These are phyloP conservation scores for Mus spretus DNA, from an alignment of 2,797 vertebrate genomes.

Conservation along the genomic window DNA sequence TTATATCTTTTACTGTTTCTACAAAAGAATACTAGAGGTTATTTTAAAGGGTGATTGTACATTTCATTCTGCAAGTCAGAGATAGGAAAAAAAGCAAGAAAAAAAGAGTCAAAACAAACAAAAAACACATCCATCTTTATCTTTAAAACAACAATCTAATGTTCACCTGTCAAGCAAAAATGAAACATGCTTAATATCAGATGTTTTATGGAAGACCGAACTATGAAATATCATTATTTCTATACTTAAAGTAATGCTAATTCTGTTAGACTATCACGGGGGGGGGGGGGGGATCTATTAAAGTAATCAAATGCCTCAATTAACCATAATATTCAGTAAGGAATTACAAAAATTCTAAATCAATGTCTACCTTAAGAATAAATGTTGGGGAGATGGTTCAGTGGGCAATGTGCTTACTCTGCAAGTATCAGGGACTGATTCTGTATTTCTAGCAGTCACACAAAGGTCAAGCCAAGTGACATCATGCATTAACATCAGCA, in stretches of 20 bases:
- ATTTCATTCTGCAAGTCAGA: slow-evolving; percentile 50
- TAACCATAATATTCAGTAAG: not conserved
- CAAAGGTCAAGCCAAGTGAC: not conserved
- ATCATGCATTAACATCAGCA: not conserved
- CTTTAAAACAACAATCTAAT: slow-evolving; percentile 54
- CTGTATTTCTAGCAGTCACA: not conserved
- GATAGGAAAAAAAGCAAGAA: not conserved
- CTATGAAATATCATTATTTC: slow-evolving; percentile 34
- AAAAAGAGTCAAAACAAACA: not conserved
- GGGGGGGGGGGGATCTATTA: too few species aligned
- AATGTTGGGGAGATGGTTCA: not conserved
- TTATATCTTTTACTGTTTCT: slow-evolving; percentile 42
- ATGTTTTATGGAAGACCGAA: slow-evolving; percentile 1
- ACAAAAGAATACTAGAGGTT: slow-evolving; percentile 19
- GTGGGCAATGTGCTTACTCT: not conserved
- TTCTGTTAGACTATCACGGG: not conserved
- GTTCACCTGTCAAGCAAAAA: slow-evolving; percentile 20
- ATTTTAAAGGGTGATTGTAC: not conserved
- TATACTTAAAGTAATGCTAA: slow-evolving; percentile 3
- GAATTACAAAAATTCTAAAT: slow-evolving; percentile 60
- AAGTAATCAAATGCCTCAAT: slow-evolving; percentile 20
- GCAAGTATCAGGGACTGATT: not conserved
- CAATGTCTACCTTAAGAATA: slow-evolving; percentile 3
- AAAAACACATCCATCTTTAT: slow-evolving; percentile 14
- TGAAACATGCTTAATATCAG: not conserved